Conservation (phyloP, 2,888 invertebrate species). For the Archips xylosteana region DNA sequence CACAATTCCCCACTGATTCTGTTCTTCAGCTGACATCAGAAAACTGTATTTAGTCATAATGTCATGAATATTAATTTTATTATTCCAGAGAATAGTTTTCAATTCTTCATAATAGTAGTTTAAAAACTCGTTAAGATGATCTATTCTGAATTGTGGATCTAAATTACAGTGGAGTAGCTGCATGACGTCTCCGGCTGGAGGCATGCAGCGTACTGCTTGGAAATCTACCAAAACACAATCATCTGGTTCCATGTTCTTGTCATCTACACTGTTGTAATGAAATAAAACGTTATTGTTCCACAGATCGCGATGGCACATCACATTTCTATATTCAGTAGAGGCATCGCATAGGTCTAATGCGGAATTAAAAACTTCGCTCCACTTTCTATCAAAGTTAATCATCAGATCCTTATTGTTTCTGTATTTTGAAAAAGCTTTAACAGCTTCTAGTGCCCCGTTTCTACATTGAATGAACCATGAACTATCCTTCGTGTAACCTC, state of each 20-base stretch:
- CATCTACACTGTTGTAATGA: constrained; percentile 59
- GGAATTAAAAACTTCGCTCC: constrained; percentile 64
- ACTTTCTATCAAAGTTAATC: constrained; percentile 58
- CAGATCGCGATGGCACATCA: constrained; percentile 86
- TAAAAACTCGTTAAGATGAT: constrained; percentile 79
- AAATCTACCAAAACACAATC: constrained; percentile 89
- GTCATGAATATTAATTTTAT: constrained; percentile 67
- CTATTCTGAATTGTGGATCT: constrained; percentile 74
- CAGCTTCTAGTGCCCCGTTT: constrained; percentile 65
- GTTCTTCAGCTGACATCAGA: constrained; percentile 73
- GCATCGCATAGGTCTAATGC: constrained; percentile 61
- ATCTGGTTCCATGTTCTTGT: constrained; percentile 67
- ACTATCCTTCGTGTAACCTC: constrained; percentile 61
- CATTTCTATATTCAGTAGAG: constrained; percentile 73
- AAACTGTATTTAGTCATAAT: constrained; percentile 76
- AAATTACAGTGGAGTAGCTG: constrained; percentile 84
- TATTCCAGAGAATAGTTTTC: constrained; percentile 64
- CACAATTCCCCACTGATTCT: constrained; percentile 83
- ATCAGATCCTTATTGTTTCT: constrained; percentile 50
- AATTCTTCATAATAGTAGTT: constrained; percentile 85
- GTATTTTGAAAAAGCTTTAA: constrained; percentile 68
- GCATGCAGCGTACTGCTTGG: constrained; percentile 88
- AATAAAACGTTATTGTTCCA: constrained; percentile 89
- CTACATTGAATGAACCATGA: constrained; percentile 74
- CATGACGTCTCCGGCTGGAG: constrained; percentile 88